phyloP scores from a whole-genome alignment of 2,113 vertebrate species.

The Elephas maximus region DNA sequence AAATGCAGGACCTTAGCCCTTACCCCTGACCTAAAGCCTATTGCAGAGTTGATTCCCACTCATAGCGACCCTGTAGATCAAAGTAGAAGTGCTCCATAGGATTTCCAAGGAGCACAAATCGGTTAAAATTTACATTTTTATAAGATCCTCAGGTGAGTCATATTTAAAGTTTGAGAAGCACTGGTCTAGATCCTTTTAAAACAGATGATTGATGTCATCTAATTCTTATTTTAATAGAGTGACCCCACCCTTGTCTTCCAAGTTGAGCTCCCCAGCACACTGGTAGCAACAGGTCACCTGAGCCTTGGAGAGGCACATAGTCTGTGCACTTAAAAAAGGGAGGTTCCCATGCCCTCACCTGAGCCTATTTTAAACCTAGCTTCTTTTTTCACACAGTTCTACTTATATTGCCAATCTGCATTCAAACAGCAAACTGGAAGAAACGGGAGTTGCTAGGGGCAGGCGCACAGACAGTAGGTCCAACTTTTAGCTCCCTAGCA shows the following conservation, averaged over 20 bases:
- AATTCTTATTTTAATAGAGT: neutral
- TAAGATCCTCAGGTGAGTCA: constrained; percentile 49
- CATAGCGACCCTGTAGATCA: no score
- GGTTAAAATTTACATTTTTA: constrained; percentile 41
- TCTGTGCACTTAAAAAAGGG: neutral
- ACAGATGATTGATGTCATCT: constrained; percentile 22
- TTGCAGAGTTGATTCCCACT: no score
- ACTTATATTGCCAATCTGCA: neutral
- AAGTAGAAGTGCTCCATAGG: no score
- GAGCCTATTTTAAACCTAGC: neutral
- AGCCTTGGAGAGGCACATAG: neutral
- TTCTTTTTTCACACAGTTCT: neutral
- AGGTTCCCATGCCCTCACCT: neutral
- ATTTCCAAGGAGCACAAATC: neutral
- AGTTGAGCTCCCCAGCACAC: neutral
- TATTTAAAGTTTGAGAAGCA: constrained; percentile 9
- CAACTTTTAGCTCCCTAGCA: neutral
- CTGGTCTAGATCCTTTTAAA: constrained; percentile 41
- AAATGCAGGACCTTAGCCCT: constrained; percentile 16
- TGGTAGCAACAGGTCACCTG: neutral
- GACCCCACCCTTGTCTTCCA: constrained; percentile 9
- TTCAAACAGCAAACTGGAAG: constrained; percentile 19
- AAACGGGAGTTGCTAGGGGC: neutral
- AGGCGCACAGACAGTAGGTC: neutral
- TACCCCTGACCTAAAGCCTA: neutral